Conservation (phyloP, 2,797 vertebrate species). For the Ceryle rudis region DNA sequence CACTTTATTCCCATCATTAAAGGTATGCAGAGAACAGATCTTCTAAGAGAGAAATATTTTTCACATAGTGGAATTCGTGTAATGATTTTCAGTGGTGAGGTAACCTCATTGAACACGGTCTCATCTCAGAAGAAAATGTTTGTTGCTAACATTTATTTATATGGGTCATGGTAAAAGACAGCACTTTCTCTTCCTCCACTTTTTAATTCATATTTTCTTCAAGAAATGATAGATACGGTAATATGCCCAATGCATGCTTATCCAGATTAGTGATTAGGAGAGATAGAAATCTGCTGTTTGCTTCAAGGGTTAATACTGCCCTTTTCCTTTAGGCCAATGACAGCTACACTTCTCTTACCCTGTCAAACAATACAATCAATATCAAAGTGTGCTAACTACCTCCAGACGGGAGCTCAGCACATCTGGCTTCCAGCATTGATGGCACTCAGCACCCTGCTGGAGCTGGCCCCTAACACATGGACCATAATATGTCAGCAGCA, state of each 20-base stretch:
- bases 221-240: neutral
- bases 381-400: neutral
- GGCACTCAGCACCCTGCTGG: neutral
- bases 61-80: neutral
- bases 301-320: neutral
- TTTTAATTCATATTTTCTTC: constrained; percentile 2
- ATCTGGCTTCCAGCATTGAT: neutral
- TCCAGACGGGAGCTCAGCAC: neutral
- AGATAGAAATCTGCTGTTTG: neutral
- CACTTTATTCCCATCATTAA: neutral
- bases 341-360: neutral
- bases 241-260: neutral
- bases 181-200: neutral
- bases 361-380: neutral
- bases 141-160: constrained; percentile 1
- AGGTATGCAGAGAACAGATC: neutral
- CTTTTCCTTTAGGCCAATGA: neutral
- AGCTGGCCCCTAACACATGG: neutral
- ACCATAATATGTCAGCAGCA: neutral
- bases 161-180: neutral
- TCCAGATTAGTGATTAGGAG: neutral
- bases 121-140: constrained; percentile 7
- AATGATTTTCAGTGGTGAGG: neutral
- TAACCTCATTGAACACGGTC: neutral
- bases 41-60: constrained; percentile 3